These are phyloP conservation scores for Tor tambroides DNA, from an alignment of 2,113 vertebrate species.

Conservation along the genomic window DNA sequence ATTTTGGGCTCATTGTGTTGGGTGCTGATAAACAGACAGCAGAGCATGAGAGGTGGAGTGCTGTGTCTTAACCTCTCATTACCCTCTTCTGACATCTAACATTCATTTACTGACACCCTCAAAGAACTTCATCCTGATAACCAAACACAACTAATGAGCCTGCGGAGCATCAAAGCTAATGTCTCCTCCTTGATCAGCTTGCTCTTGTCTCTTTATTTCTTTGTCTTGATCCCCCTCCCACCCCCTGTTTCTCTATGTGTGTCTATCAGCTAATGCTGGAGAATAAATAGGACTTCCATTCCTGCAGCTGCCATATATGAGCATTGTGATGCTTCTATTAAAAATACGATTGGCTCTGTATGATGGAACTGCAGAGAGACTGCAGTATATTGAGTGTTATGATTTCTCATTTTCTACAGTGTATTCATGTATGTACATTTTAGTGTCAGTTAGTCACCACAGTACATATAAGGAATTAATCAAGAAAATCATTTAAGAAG, in stretches of 20 bases:
- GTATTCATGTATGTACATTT: background rate
- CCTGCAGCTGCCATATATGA: background rate
- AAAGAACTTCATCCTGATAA: conserved; percentile 20
- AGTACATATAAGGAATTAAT: no score
- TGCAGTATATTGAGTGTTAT: background rate
- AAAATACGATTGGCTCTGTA: background rate
- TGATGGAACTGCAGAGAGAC: background rate
- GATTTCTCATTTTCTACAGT: background rate
- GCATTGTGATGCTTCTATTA: conserved; percentile 6
- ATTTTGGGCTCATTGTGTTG: background rate
- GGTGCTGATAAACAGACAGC: conserved; percentile 28
- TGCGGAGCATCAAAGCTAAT: conserved; percentile 13
- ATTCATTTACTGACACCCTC: conserved; percentile 25
- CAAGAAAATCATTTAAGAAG: background rate
- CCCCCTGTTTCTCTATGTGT: background rate
- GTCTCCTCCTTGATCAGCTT: conserved; percentile 29
- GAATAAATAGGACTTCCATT: background rate
- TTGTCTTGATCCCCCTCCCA: conserved; percentile 1
- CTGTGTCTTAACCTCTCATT: conserved; percentile 39
- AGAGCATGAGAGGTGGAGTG: background rate
- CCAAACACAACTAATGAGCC: conserved; percentile 41
- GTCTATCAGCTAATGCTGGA: background rate
- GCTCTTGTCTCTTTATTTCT: conserved; percentile 20
- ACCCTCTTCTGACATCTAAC: conserved; percentile 8
- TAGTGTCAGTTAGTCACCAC: background rate